Evolutionary conservation across 2,797 vertebrate genomes (phyloP), one percentile per base, ranked within the genome.

Genomic region (Artibeus lituratus): DNA sequence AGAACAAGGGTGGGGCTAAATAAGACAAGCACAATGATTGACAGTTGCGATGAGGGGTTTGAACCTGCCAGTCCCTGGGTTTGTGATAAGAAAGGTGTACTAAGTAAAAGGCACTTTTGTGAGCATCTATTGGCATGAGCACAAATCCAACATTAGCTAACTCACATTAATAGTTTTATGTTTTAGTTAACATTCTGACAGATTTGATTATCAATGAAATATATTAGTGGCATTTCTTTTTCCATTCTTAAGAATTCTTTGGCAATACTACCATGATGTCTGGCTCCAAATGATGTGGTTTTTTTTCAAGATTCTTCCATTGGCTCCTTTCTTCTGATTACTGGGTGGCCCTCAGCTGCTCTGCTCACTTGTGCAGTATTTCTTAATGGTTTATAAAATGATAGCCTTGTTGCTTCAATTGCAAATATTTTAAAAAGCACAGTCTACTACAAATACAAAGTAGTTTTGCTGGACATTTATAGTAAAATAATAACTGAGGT

Each of bases 11-110:
- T 2, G 12, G n/a, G 32, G 55, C 47, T 55, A 37, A 89, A 7
- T 10, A 62, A 10, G 37, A 62, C 18, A 74, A 55, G 26, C 29
- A 57, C 65, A 78, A 70, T 42, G 29, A 39, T 16, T 26, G 26
- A 32, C 39, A 44, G 22, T 15, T 59, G 39, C 59, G 53, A 39
- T 53, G 32, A 84, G 19, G 88, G 35, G 44, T 39, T 72, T 3
- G 24, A 85, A 76, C 42, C 32, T 93, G 49, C 29, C 39, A 62
- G 0, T 44, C 11, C 10, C 10, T 1, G 1, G 26, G 24, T 49
- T 35, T 88, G 69, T 80, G 35, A 57, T 77, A 83, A 67, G 97
- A 96, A 91, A 97, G 97, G 90, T 98, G 97, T 73, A 51, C 94
- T 96, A 98, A 97, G 73, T 51, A 95, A 21, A 94, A 96, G 35